These are phyloP conservation scores for Apomyelois bistriatella DNA, from an alignment of 2,888 invertebrate genomes.

Conservation along the genomic window DNA sequence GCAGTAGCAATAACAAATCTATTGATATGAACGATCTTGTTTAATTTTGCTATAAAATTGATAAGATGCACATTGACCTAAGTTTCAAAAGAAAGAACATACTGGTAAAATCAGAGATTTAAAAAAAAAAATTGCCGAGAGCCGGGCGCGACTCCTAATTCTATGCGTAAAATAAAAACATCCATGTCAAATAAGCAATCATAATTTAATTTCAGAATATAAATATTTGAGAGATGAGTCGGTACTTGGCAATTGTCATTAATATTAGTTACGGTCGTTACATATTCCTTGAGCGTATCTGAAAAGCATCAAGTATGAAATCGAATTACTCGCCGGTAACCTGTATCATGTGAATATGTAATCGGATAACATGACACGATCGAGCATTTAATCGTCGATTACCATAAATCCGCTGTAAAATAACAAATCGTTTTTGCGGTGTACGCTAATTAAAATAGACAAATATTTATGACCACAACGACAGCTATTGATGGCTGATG, in stretches of 20 bases:
- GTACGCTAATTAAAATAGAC: not conserved
- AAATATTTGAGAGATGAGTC: constrained; percentile 50
- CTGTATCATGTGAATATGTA: constrained; percentile 52
- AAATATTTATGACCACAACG: not conserved
- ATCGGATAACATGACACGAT: constrained; percentile 52
- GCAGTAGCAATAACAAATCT: no score
- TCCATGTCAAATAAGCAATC: no score
- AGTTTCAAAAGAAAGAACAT: no score
- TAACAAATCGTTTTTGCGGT: constrained; percentile 16
- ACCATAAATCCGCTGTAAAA: constrained; percentile 33
- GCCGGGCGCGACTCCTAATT: no score
- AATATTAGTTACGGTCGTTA: constrained; percentile 57
- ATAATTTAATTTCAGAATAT: constrained; percentile 19
- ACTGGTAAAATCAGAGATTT: no score
- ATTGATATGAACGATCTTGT: no score
- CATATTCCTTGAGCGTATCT: constrained; percentile 54
- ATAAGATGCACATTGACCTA: no score
- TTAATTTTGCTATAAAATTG: no score
- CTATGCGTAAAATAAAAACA: no score
- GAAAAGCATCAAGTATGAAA: constrained; percentile 54
- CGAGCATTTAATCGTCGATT: constrained; percentile 48
- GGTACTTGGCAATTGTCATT: constrained; percentile 41
- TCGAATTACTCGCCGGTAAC: constrained; percentile 52
- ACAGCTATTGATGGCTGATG: constrained; percentile 15
- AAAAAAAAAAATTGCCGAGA: no score